Base-by-base conservation (phyloP, 2,113 vertebrate genomes). In the Passer montanus region DNA sequence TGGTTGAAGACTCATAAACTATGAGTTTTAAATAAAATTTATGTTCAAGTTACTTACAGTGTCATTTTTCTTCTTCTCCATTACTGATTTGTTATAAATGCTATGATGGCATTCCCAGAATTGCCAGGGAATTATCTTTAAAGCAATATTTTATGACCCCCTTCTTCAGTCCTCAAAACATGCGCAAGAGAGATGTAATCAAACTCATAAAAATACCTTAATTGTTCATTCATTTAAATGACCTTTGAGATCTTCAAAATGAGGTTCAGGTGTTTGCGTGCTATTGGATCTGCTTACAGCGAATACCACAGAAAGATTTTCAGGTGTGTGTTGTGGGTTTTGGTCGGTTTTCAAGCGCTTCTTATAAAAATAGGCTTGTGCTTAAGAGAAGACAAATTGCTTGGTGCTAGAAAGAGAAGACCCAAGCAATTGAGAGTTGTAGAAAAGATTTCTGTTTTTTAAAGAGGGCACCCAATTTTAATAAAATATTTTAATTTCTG, bases 101-200 rank as follows among this genome's bases (percentile, higher is more conserved):
- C 33, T 96, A 58, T 77, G 76, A 96, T 88, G 72, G 31, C 93
- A 94, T 95, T 95, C 96, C 84, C 46, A 93, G 69, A 95, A 94
- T 66, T 97, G 70, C 82, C 69, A 76, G 52, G 49, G 92, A 91
- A 94, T 89, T 94, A 85, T 92, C 89, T 94, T 66, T 87, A 86
- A 96, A 91, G 59, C 43, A 69, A 35, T 94, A 86, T 84, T 96
- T 98, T 96, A 96, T 95, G 90, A 93, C 62, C 81, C 74, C 2
- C 49, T 85, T 97, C 90, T 95, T 72, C 80, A 90, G 74, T 93
- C 55, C 84, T 97, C 89, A 96, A 84, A 96, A 95, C 41, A 86
- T 58, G 73, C 3, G 0, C 73, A 87, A 88, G 90, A 87, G 63
- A 91, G 85, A 95, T 78, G 73, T 47, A 95, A 93, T 95, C 94